Evolutionary conservation across 1,140 invertebrate genomes (phyloP), one percentile per base, ranked within the genome.

Genomic region (Drosophila kanapiae): DNA sequence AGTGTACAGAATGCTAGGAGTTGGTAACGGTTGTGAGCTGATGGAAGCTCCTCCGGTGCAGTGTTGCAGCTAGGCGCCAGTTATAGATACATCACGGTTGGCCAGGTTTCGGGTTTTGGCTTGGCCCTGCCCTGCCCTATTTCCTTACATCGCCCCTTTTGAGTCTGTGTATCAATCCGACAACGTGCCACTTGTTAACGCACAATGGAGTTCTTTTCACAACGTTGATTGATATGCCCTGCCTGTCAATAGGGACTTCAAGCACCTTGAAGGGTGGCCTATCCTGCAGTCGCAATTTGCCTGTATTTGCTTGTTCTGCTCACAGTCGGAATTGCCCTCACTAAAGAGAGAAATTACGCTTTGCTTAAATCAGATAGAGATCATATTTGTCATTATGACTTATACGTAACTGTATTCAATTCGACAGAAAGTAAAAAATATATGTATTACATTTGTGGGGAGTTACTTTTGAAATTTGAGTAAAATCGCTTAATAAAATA

Each of bases 181-280:
- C 67, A 83, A 83, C 84, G 77, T 87, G 83, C 84, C 80, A 83
- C 83, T 87, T 88, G 83, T 87, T 87, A 87, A 75, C 84, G 84
- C 83, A 86, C 83, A 86, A 86, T 87, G 72, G 67, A 88, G 27
- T 62, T 62, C 54, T 47, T 71, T 80, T 69, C 64, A 78, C 63
- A 83, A 84, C 56, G 71, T 82, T 88, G 83, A 87, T 87, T 88
- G 83, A 88, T 88, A 78, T 78, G 63, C 47, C 68, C 40, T 23
- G 75, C 38, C 48, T 38, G 60, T 29, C 61, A 45, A 27, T 33
- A 23, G 38, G 31, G 14, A 14, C 53, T 57, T 29, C 14, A 29
- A 57, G 38, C 23, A 23, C 27, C 13, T 14, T 40, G 33, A 40
- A 42, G 38, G 10, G 18, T 23, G 23, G 10, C 10, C 38, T 11